Conservation (phyloP, 2,113 vertebrate species). For the Hiodon tergisus region DNA sequence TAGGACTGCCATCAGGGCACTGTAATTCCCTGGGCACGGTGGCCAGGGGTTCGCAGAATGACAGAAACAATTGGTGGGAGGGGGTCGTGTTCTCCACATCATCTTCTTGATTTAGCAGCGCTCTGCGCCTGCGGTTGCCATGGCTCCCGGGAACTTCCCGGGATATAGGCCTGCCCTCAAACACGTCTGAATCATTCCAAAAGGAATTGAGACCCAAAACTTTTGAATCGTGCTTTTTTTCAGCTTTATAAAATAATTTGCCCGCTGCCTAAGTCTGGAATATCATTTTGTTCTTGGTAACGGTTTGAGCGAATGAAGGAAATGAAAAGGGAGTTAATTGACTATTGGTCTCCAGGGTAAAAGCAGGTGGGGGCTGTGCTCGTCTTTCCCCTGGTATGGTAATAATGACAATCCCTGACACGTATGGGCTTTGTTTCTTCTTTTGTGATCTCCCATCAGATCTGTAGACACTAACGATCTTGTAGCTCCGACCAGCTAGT, state of each 20-base stretch:
- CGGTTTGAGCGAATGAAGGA: background rate
- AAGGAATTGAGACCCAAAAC: background rate
- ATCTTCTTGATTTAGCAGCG: background rate
- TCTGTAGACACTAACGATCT: too few relatives aligned
- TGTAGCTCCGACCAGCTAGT: too few relatives aligned
- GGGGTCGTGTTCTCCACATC: background rate
- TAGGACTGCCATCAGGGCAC: background rate
- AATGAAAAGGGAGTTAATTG: background rate
- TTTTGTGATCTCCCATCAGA: too few relatives aligned
- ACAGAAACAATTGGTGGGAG: background rate
- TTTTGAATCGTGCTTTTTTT: background rate
- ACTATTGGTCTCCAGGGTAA: background rate
- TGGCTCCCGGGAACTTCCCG: background rate
- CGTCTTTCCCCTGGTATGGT: background rate
- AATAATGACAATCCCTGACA: background rate
- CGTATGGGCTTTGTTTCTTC: too few relatives aligned
- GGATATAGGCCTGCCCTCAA: background rate
- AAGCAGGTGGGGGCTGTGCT: too few relatives aligned
- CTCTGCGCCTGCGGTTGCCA: background rate
- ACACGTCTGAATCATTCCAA: background rate
- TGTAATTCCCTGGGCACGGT: background rate
- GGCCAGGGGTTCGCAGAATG: slow-evolving; percentile 1
- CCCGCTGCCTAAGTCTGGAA: background rate
- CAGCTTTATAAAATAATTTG: background rate
- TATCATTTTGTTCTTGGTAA: background rate